Evolutionary conservation across 1,140 invertebrate species (phyloP), one percentile per base, ranked within the genome.

Genomic region (Eulimnadia texana): DNA sequence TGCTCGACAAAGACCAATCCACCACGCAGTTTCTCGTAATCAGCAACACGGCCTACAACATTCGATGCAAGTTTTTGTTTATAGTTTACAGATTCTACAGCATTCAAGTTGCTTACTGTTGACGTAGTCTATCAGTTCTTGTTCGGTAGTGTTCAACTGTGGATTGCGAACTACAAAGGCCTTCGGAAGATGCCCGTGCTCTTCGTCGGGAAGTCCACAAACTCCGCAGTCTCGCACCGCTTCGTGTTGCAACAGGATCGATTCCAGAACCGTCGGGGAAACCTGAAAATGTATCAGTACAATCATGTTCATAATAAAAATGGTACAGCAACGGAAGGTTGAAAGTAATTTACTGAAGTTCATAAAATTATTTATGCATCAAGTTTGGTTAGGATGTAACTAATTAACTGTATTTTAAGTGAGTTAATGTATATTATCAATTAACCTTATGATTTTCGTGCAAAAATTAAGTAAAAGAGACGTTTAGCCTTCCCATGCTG

Each of bases 151-250:
- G 19, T 22, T 19, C 3, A 24, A 22, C n/a, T n/a, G 19, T 52
- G 76, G 73, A 70, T 80, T 81, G 9, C 74, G 70, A 0, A 89
- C 86, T 16, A 90, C 76, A 69, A 83, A 90, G 1, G 86, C 87
- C 69, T 77, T 77, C 0, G 86, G 86, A 0, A 87, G 68, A 75
- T 90, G 86, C 10, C 85, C 86, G 1, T 80, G 80, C 9, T 80
- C 70, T 1, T 76, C 70, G 70, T 91, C 81, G 0, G 86, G 84
- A 1, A 89, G 75, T 0, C 89, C 89, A 24, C 90, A 81, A 0
- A 93, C 88, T 1, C 85, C 88, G 10, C 65, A 72, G 59, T 79
- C 77, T 16, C 65, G 63, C 11, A 79, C 68, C 3, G 63, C 68
- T 2, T 72, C 68, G 64, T 79, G 75, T 16, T 63, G 65, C 11